Conservation (phyloP, 2,113 vertebrate genomes). For the Chrysemys picta region DNA sequence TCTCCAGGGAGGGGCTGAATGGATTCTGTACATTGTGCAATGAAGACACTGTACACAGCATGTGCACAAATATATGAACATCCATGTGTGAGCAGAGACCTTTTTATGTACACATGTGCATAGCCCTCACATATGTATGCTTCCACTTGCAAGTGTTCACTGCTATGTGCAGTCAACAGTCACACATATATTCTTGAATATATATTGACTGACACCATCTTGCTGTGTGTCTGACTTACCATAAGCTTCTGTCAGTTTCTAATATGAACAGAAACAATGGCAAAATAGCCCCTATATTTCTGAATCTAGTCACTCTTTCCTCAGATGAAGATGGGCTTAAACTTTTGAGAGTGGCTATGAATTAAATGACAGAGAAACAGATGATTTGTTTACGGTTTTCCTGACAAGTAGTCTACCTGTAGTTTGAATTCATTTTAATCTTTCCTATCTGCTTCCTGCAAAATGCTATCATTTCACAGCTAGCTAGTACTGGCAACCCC, state of each 20-base stretch:
- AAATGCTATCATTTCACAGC: not conserved
- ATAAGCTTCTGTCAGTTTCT: not conserved
- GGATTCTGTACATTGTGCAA: not conserved
- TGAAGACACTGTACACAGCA: not conserved
- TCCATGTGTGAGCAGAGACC: not conserved
- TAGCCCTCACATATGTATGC: not conserved
- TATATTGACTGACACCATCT: not conserved
- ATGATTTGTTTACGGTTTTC: not conserved
- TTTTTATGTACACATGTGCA: not conserved
- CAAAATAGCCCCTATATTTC: not conserved
- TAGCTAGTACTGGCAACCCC: not conserved
- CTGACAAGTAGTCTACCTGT: not conserved
- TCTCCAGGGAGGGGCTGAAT: not conserved
- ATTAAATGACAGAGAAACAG: not conserved
- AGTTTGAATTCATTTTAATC: not conserved
- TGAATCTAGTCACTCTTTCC: not conserved
- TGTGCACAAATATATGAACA: not conserved
- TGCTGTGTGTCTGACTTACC: not conserved
- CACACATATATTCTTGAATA: not conserved
- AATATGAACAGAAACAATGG: not conserved
- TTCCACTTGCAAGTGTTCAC: not conserved
- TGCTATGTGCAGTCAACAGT: not conserved
- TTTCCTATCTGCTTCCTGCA: not conserved
- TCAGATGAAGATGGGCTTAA: not conserved
- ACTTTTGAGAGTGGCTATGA: constrained; percentile 5